Percentiles rank a stretch among this genome's conserved stretches.
These are phyloP conservation scores for Cacoxenus indagator DNA, from an alignment of 2,888 invertebrate species.

Conservation along the genomic window DNA sequence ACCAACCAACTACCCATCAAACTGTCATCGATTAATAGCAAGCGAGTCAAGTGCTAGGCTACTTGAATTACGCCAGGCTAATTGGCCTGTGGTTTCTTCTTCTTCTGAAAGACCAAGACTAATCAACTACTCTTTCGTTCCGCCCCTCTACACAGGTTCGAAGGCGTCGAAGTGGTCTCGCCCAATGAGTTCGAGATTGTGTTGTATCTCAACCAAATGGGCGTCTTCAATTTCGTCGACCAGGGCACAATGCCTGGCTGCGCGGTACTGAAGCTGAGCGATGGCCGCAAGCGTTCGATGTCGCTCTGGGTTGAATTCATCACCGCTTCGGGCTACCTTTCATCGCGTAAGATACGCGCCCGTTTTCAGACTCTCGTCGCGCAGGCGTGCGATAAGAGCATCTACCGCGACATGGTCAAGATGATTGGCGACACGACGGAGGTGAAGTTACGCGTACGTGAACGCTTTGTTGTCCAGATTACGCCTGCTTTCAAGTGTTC, in stretches of 20 bases:
- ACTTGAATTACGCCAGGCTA: slow-evolving; percentile 53
- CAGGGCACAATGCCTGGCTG: slow-evolving; percentile 94
- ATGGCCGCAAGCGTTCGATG: slow-evolving; percentile 97
- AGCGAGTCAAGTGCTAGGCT: slow-evolving; percentile 14
- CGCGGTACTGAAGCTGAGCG: slow-evolving; percentile 93
- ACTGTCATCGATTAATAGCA: not conserved
- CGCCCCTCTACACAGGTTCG: too few species aligned
- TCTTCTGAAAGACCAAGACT: too few species aligned
- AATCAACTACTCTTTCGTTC: too few species aligned
- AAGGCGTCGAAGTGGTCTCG: slow-evolving; percentile 92
- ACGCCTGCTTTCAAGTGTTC: slow-evolving; percentile 96
- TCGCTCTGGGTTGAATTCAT: slow-evolving; percentile 98
- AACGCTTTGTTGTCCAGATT: slow-evolving; percentile 93
- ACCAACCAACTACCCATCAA: not conserved
- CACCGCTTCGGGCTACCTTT: slow-evolving; percentile 94
- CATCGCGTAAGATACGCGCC: slow-evolving; percentile 95
- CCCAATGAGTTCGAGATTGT: slow-evolving; percentile 96
- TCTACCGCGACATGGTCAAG: slow-evolving; percentile 92
- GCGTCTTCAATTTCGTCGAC: slow-evolving; percentile 97
- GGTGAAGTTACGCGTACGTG: slow-evolving; percentile 90
- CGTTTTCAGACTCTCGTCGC: slow-evolving; percentile 92
- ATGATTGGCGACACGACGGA: slow-evolving; percentile 97
- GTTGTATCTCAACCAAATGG: slow-evolving; percentile 97
- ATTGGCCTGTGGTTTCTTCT: slow-evolving; percentile 34
- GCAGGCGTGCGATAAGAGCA: slow-evolving; percentile 93